Conservation (phyloP, 2,888 invertebrate genomes). For the Adineta ricciae region DNA sequence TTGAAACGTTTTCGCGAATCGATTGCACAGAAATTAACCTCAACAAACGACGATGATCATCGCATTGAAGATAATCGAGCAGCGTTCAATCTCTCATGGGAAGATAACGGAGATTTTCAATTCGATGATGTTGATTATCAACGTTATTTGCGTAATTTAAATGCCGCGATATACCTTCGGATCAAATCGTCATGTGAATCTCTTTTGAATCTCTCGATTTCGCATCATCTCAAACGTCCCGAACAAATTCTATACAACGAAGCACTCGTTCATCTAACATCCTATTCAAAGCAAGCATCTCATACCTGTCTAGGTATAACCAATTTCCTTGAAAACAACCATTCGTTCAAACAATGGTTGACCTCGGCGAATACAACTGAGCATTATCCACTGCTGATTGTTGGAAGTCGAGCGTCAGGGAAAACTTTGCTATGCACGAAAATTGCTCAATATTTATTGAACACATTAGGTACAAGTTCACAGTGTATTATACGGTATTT, state of each 20-base stretch:
- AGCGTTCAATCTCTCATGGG: background rate
- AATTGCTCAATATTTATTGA: background rate
- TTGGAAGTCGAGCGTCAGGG: background rate
- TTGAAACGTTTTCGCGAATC: slow-evolving; percentile 6
- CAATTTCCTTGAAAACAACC: background rate
- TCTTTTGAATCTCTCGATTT: background rate
- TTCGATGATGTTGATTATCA: background rate
- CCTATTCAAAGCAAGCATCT: background rate
- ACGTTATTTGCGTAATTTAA: background rate
- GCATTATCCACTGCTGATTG: background rate
- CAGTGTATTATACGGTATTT: background rate
- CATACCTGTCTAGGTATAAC: background rate
- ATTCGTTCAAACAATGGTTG: background rate
- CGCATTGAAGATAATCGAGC: background rate
- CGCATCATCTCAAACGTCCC: background rate
- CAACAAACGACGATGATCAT: background rate
- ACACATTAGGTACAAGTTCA: background rate
- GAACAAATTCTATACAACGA: background rate
- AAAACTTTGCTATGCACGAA: background rate
- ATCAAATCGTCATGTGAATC: background rate
- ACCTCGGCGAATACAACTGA: background rate
- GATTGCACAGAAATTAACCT: background rate
- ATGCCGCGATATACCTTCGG: background rate
- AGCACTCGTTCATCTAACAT: background rate
- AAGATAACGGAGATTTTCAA: background rate